Conservation (phyloP, 2,888 invertebrate genomes). For the Phyllotreta cruciferae region DNA sequence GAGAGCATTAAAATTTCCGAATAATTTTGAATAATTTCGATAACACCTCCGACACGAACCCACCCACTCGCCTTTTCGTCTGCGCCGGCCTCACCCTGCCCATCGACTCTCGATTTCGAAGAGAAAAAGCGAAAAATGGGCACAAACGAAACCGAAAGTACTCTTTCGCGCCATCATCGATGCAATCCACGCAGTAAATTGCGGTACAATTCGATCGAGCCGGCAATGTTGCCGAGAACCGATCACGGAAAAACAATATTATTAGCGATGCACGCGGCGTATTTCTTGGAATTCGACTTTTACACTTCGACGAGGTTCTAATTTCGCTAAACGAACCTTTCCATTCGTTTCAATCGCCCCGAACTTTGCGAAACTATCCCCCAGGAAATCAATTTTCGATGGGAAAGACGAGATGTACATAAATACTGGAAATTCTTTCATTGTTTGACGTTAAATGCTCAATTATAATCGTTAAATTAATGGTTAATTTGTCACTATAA, state of each 20-base stretch:
- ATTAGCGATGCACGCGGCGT: conserved; percentile 15
- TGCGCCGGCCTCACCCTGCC: not conserved
- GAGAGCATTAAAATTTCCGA: conserved; percentile 4
- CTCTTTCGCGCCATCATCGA: not conserved
- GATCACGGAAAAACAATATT: conserved; percentile 14
- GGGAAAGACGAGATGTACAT: no score
- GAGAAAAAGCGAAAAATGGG: conserved; percentile 24
- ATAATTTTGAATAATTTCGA: conserved; percentile 19
- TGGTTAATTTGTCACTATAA: no score
- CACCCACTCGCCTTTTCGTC: conserved; percentile 2
- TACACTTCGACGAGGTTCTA: conserved; percentile 11
- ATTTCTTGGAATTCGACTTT: conserved; percentile 14
- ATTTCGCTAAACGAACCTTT: conserved; percentile 1
- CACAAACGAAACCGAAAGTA: conserved; percentile 31
- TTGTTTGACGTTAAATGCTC: no score
- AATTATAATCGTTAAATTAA: no score
- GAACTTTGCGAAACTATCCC: conserved; percentile 1
- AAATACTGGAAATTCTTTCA: no score
- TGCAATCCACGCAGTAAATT: not conserved
- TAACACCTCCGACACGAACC: conserved; percentile 5
- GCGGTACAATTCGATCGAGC: not conserved
- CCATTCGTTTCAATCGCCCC: not conserved
- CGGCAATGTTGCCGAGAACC: not conserved
- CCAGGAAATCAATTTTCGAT: conserved; percentile 18
- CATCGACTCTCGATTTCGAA: no score